These are phyloP conservation scores for Lipotes vexillifer DNA, from an alignment of 2,113 vertebrate species.

Conservation along the genomic window DNA sequence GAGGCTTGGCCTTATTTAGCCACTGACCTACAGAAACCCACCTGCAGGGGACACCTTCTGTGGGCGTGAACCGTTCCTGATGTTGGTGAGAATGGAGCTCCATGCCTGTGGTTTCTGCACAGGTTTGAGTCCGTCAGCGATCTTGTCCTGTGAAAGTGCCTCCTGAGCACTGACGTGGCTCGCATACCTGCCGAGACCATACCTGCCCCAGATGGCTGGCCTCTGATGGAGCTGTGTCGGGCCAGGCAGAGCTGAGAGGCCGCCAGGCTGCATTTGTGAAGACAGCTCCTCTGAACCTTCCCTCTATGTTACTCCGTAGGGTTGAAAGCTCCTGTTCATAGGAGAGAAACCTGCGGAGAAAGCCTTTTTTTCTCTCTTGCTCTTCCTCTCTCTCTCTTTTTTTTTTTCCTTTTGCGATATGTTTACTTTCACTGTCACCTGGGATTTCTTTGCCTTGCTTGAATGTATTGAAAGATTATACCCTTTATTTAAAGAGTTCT, in stretches of 20 bases:
- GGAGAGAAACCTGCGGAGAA: background rate
- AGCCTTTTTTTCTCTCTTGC: background rate
- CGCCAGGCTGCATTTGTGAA: background rate
- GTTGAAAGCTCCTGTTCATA: background rate
- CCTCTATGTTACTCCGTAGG: background rate
- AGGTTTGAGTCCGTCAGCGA: rapidly evolving
- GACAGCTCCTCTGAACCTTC: background rate
- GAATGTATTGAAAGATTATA: background rate
- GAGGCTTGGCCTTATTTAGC: background rate
- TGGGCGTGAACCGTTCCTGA: background rate
- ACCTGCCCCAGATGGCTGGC: background rate
- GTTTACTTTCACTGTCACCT: background rate
- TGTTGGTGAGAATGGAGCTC: background rate
- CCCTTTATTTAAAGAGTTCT: conserved; percentile 12
- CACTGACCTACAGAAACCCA: background rate
- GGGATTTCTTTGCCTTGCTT: background rate
- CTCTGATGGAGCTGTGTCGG: background rate
- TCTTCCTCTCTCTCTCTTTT: too few species aligned
- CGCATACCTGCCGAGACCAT: background rate
- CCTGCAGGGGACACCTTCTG: too few species aligned
- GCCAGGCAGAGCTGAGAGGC: background rate
- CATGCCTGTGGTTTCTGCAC: background rate
- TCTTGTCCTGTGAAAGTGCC: background rate
- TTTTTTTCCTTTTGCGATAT: background rate
- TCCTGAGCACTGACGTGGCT: background rate